These are phyloP conservation scores for Erythrocercus mccallii DNA, from an alignment of 2,113 vertebrate species.

Conservation along the genomic window DNA sequence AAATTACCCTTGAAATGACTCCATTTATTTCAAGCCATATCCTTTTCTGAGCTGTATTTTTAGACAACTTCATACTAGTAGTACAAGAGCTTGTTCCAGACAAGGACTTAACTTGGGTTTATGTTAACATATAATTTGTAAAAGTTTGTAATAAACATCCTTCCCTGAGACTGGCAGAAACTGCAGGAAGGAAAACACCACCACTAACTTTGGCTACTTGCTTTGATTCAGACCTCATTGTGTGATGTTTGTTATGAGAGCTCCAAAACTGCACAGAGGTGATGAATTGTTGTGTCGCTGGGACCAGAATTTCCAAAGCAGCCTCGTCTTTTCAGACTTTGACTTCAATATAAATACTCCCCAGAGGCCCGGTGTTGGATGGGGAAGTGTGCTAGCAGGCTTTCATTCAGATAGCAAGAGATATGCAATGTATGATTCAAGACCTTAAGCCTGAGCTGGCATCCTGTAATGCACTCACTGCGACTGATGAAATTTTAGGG, in stretches of 20 bases:
- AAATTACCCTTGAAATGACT: not conserved
- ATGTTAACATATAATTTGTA: slow-evolving; percentile 57
- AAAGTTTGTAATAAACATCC: slow-evolving; percentile 39
- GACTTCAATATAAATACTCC: slow-evolving; percentile 17
- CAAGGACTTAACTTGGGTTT: slow-evolving; percentile 24
- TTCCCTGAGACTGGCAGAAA: not conserved
- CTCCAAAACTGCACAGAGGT: not conserved
- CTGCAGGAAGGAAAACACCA: slow-evolving; percentile 12
- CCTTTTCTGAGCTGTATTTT: not conserved
- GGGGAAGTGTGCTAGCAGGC: not conserved
- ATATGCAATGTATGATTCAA: not conserved
- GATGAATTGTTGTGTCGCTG: not conserved
- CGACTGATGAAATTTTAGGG: not conserved
- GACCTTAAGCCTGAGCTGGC: not conserved
- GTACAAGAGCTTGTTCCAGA: not conserved
- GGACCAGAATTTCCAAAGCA: slow-evolving; percentile 13
- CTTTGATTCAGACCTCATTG: slow-evolving; percentile 9
- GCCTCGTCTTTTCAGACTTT: not conserved
- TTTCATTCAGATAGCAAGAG: not conserved
- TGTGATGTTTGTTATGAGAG: not conserved
- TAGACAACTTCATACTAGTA: not conserved
- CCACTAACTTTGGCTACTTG: not conserved
- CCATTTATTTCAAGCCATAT: not conserved
- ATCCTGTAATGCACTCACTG: not conserved
- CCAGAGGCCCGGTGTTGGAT: not conserved